Conservation (phyloP, 2,113 vertebrate species). For the Xenotilapia caudafasciata region DNA sequence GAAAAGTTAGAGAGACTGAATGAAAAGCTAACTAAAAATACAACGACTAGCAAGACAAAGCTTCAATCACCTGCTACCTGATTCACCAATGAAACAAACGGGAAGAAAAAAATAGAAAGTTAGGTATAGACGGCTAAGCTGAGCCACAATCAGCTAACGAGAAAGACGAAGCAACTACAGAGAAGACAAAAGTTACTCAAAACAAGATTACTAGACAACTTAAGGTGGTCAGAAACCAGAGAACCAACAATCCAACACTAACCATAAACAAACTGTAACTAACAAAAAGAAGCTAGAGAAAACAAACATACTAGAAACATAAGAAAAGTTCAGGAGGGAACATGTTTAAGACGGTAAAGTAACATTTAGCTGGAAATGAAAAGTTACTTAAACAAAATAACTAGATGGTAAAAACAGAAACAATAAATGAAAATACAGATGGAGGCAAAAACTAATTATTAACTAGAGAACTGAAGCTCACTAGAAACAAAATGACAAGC, state of each 20-base stretch:
- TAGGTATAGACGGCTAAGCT: not conserved
- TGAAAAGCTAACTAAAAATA: not conserved
- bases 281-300: accelerated
- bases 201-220: not conserved
- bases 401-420: accelerated
- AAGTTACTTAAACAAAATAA: not conserved
- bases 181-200: not conserved
- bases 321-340: not conserved
- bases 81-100: not conserved
- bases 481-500: not conserved
- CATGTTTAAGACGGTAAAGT: not conserved
- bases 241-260: not conserved
- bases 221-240: not conserved
- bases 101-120: accelerated
- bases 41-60: accelerated
- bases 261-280: not conserved
- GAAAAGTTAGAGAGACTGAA: accelerated
- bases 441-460: not conserved
- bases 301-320: accelerated
- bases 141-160: not conserved
- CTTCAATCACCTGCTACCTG: not conserved
- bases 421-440: not conserved
- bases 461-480: not conserved
- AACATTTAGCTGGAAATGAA: not conserved
- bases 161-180: accelerated